Base-by-base conservation (phyloP, 2,797 vertebrate genomes). In the Phataginus tetradactyla region DNA sequence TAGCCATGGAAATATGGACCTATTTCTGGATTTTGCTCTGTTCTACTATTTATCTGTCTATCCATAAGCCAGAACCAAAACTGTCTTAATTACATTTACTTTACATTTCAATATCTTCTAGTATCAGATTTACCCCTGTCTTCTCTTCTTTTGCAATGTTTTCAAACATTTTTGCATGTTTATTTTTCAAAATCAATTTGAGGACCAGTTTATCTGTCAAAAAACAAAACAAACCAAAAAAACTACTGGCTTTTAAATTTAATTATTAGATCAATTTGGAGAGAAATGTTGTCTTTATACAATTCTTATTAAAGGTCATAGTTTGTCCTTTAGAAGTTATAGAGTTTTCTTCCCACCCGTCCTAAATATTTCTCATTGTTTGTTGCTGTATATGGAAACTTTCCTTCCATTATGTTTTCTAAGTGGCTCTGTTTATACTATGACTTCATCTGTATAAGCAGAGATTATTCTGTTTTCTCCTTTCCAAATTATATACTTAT, bases 91-190 rank as follows among this genome's bases (percentile, higher is more conserved):
- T 71, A 94, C 2, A 59, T 72, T 5, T 34, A 25, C 12, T 39
- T 68, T 42, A 88, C 3, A 69, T 75, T 84, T 87, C 87, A 79
- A 34, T 57, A 64, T 42, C 34, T 63, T 51, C 49, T 53, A 34
- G 37, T 84, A 18, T 39, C 27, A 84, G 37, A 93, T 74, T 27
- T 42, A 37, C 27, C 14, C 15, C 12, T 21, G n/a, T 4, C 25
- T 14, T 78, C 14, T 95, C 17, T 69, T 91, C 15, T 91, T 63
- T 39, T 45, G 39, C 29, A 80, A 49, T 77, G 49, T 81, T 96
- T 95, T 80, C 72, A 96, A 95, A 95, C 21, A 95, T n/a, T 74
- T 15, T 79, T 69, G 11, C 29, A 51, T 20, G 17, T 84, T 92
- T 61, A 84, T 32, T 39, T 78, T 87, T 87, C 34, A 87, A 21